Conservation (phyloP, 2,888 invertebrate genomes). For the Lissonota sp. region DNA sequence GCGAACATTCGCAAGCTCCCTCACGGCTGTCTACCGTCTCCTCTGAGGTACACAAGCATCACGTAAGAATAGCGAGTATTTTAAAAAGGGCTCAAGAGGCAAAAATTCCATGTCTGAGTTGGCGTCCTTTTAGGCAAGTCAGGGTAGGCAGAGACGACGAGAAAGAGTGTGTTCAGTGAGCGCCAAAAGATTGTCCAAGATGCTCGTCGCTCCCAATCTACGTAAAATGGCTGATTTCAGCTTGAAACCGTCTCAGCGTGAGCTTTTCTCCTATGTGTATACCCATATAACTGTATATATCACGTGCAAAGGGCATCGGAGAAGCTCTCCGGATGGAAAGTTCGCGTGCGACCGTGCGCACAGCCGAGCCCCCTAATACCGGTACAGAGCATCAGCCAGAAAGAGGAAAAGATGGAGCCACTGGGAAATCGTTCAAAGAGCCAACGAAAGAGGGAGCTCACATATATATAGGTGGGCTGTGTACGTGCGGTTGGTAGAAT, state of each 20-base stretch:
- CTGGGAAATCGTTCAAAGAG: constrained; percentile 26
- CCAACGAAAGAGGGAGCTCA: neutral
- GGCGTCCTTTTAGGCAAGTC: too few species aligned
- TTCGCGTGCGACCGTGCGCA: constrained; percentile 39
- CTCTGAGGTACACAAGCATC: neutral
- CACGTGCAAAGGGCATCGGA: neutral
- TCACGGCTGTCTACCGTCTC: constrained; percentile 13
- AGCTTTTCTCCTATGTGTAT: neutral
- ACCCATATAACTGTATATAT: neutral
- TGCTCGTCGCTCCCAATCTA: neutral
- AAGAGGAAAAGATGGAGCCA: neutral
- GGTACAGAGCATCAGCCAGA: neutral
- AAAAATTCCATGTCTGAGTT: too few species aligned
- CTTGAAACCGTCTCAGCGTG: neutral
- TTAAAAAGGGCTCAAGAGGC: too few species aligned
- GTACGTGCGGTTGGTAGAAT: neutral
- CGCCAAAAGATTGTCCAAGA: constrained; percentile 35
- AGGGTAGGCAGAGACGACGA: neutral
- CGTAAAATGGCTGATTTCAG: neutral
- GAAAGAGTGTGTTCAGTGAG: constrained; percentile 31
- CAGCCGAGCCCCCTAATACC: neutral
- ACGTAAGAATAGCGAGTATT: too few species aligned
- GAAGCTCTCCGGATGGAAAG: neutral
- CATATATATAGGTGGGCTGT: neutral
- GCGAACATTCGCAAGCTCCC: constrained; percentile 38